Percentiles rank a stretch among this genome's conserved stretches.
Evolutionary conservation across 2,888 invertebrate species (phyloP).

Genomic region (Lordiphosa fenestrarum): DNA sequence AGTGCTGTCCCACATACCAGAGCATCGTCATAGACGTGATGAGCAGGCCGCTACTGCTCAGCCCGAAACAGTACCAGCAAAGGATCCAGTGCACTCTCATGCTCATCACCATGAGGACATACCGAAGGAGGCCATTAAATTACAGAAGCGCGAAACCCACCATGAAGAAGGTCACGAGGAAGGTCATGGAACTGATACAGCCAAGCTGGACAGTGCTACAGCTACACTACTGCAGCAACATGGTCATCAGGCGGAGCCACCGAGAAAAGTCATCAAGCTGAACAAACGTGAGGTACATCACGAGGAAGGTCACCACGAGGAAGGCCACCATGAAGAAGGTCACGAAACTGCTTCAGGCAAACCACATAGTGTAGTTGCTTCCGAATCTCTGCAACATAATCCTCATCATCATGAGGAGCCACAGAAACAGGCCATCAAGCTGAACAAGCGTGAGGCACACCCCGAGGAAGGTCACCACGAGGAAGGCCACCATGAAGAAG

Average conservation of each 20-base stretch:
- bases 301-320: not conserved
- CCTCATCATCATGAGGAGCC: not conserved
- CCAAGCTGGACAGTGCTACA: too few relatives aligned
- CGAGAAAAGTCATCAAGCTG: too few relatives aligned
- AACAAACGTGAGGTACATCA: not conserved
- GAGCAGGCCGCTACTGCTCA: slow-evolving; percentile 19
- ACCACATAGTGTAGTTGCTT: slow-evolving; percentile 1
- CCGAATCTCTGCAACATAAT: not conserved
- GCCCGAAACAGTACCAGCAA: slow-evolving; percentile 19
- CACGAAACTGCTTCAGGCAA: slow-evolving; percentile 2
- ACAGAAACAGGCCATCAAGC: not conserved
- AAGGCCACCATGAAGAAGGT: too few relatives aligned
- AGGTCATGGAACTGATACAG: not conserved
- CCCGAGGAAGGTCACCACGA: not conserved
- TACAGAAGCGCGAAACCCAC: slow-evolving; percentile 1
- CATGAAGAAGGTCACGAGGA: slow-evolving; percentile 7
- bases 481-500: not conserved
- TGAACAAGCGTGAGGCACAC: not conserved
- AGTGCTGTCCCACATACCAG: slow-evolving; percentile 11
- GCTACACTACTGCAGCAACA: too few relatives aligned
- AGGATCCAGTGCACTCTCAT: slow-evolving; percentile 11
- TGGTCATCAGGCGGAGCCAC: too few relatives aligned
- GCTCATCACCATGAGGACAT: slow-evolving; percentile 12
- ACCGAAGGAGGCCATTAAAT: not conserved
- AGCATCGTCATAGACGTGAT: slow-evolving; percentile 49